These are phyloP conservation scores for Stomatorhinus walkeri DNA, from an alignment of 2,797 vertebrate genomes.

Conservation along the genomic window DNA sequence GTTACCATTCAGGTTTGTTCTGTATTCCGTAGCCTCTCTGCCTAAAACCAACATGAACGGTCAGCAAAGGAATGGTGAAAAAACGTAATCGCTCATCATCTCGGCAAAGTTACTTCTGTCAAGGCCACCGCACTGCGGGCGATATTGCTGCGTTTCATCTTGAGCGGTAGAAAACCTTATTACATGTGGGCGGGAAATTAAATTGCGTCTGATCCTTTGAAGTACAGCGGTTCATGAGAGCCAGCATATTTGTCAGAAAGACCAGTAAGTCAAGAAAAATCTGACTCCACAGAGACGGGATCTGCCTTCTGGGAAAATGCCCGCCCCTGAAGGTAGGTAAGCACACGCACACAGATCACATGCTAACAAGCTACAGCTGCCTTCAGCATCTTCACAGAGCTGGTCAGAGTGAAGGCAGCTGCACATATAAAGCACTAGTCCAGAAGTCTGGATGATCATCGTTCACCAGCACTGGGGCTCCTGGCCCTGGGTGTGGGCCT, in stretches of 20 bases:
- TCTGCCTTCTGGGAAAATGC: slow-evolving; percentile 22
- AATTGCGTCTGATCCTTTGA: slow-evolving; percentile 34
- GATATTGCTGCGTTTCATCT: slow-evolving; percentile 44
- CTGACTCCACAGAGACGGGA: neutral
- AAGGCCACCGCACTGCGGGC: slow-evolving; percentile 33
- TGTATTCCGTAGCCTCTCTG: neutral
- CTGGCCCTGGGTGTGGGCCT: neutral
- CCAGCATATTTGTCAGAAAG: slow-evolving; percentile 16
- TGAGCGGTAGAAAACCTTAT: slow-evolving; percentile 42
- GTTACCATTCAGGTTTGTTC: neutral
- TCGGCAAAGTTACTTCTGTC: neutral
- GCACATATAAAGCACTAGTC: neutral
- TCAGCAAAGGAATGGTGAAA: neutral
- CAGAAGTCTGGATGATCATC: neutral
- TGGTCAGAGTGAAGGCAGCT: neutral
- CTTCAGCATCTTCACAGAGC: neutral
- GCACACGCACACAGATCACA: neutral
- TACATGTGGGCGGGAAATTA: slow-evolving; percentile 55
- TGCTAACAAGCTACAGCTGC: neutral
- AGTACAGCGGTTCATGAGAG: slow-evolving; percentile 32
- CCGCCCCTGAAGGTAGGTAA: neutral
- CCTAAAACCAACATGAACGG: neutral
- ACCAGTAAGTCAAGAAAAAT: neutral
- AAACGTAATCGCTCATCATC: slow-evolving; percentile 1
- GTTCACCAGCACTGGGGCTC: neutral